A percentile compares a stretch with the other conserved stretches of the same genome.
Evolutionary conservation across 2,888 invertebrate genomes (phyloP).

Genomic region (Cyclophora punctaria): DNA sequence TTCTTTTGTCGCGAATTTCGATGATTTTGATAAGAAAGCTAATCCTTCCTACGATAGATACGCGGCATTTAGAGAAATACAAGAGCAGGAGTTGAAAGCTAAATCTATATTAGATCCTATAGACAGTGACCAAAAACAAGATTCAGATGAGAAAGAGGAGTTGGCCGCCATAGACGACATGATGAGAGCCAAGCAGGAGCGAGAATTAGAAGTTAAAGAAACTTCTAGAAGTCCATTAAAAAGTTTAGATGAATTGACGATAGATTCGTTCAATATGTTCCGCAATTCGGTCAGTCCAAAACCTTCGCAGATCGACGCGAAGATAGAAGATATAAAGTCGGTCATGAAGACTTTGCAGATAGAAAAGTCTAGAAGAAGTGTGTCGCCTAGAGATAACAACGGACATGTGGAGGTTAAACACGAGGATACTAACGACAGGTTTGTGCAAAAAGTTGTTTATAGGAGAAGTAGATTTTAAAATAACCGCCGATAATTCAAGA

Average conservation of each 20-base stretch:
- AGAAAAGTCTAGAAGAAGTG: conserved; percentile 51
- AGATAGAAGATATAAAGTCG: conserved; percentile 65
- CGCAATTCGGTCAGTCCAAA: conserved; percentile 64
- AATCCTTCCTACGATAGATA: conserved; percentile 84
- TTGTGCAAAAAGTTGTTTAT: neutral
- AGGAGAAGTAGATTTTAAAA: no score
- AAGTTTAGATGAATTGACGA: conserved; percentile 54
- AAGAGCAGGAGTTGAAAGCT: conserved; percentile 81
- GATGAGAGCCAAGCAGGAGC: conserved; percentile 40
- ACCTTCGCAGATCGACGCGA: conserved; percentile 56
- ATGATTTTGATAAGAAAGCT: conserved; percentile 73
- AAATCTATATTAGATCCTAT: conserved; percentile 52
- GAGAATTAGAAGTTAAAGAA: conserved; percentile 40
- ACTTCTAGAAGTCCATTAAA: conserved; percentile 53
- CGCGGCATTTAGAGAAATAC: conserved; percentile 90
- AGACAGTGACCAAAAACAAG: conserved; percentile 46
- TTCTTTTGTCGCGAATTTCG: conserved; percentile 80
- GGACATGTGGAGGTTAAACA: conserved; percentile 51
- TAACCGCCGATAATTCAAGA: no score
- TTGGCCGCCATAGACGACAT: conserved; percentile 47
- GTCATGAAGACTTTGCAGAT: conserved; percentile 64
- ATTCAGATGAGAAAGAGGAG: conserved; percentile 57
- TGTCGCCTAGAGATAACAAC: conserved; percentile 62
- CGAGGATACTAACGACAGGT: conserved; percentile 75
- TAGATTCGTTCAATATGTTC: conserved; percentile 62